Percentiles rank a stretch among this genome's conserved stretches.
Evolutionary conservation across 2,113 vertebrate species (phyloP).

Genomic region (Eidolon helvum): DNA sequence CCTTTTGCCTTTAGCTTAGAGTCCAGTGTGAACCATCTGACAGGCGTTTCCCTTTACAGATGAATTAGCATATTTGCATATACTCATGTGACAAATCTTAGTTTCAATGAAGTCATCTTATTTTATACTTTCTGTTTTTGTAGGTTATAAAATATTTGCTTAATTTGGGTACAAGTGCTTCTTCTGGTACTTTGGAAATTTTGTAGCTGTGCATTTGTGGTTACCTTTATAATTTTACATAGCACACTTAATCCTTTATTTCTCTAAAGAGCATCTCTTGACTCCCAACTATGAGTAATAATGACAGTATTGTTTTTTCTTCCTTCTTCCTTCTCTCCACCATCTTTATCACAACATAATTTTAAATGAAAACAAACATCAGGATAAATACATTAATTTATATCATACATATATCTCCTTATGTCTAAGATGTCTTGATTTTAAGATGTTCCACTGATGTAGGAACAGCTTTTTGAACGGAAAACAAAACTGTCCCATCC

Average conservation of each 20-base stretch:
- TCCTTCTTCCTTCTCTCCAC: background rate
- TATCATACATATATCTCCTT: background rate
- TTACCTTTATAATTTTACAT: background rate
- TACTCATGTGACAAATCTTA: background rate
- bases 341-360: background rate
- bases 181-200: background rate
- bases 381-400: background rate
- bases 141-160: background rate
- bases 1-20: background rate
- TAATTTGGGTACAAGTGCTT: background rate
- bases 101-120: background rate
- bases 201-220: background rate
- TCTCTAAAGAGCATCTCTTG: background rate
- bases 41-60: background rate
- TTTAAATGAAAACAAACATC: background rate
- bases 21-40: background rate
- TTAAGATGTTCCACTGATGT: background rate
- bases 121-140: background rate
- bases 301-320: background rate
- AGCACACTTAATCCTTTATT: background rate
- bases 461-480: background rate
- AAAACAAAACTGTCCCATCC: background rate
- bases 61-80: background rate
- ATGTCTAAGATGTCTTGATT: background rate
- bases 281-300: background rate